Percentiles rank a stretch among this genome's conserved stretches.
These are phyloP conservation scores for Ormyrus labotus DNA, from an alignment of 2,888 invertebrate species.

Conservation along the genomic window DNA sequence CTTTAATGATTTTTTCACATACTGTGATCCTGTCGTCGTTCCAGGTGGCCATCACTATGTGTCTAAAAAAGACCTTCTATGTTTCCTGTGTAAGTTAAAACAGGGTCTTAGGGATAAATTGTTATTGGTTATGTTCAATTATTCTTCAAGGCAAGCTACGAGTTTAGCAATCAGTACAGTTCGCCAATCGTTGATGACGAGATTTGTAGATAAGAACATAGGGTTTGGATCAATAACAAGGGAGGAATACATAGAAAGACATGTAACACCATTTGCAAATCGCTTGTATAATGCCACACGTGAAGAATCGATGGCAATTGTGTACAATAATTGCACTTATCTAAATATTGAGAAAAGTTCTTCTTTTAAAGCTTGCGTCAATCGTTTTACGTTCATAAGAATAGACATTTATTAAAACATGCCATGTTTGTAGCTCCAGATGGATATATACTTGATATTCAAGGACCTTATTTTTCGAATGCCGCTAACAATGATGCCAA, in stretches of 20 bases:
- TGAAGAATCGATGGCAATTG: constrained; percentile 12
- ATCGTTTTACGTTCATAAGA: constrained; percentile 35
- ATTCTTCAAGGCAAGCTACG: too few relatives aligned
- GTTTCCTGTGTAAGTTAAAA: too few relatives aligned
- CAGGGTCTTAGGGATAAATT: too few relatives aligned
- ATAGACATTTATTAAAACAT: constrained; percentile 38
- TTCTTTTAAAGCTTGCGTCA: constrained; percentile 29
- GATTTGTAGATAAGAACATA: constrained; percentile 42
- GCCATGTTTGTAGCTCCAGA: constrained; percentile 41
- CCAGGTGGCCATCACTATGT: too few relatives aligned
- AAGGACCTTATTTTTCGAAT: constrained; percentile 51
- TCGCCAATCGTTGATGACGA: too few relatives aligned
- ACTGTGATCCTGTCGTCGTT: too few relatives aligned
- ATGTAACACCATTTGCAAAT: constrained; percentile 36
- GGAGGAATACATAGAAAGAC: constrained; percentile 28
- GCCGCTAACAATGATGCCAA: constrained; percentile 51
- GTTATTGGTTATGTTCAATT: too few relatives aligned
- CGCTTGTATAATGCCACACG: constrained; percentile 20
- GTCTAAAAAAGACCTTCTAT: too few relatives aligned
- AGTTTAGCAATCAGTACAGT: too few relatives aligned
- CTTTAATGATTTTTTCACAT: too few relatives aligned
- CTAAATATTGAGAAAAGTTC: constrained; percentile 40
- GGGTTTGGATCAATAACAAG: constrained; percentile 28
- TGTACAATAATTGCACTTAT: constrained; percentile 29
- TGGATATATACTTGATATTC: constrained; percentile 51